phyloP scores from a whole-genome alignment of 2,888 invertebrate species.

The Lepidonotus clava region DNA sequence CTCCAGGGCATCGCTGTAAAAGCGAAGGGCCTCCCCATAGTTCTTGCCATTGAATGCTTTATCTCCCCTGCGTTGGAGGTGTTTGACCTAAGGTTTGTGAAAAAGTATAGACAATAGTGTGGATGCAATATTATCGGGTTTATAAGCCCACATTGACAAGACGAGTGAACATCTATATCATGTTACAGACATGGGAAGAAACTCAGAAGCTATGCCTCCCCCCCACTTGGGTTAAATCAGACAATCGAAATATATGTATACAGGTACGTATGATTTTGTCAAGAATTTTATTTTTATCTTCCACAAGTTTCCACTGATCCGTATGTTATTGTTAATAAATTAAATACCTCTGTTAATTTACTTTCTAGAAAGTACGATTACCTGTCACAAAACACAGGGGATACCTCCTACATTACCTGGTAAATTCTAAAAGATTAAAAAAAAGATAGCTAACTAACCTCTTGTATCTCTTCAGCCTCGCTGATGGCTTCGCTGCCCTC shows the following conservation, averaged over 20 bases:
- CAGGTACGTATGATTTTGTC: too few species aligned
- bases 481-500: constrained; percentile 61
- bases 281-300: too few species aligned
- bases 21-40: constrained; percentile 70
- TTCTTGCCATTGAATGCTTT: constrained; percentile 70
- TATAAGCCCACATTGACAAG: background rate
- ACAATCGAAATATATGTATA: too few species aligned
- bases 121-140: background rate
- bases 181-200: too few species aligned
- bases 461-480: constrained; percentile 61
- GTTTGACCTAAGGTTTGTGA: constrained; percentile 51
- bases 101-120: background rate
- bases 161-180: background rate
- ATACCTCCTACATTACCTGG: background rate
- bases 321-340: too few species aligned
- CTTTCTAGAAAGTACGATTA: too few species aligned
- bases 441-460: constrained; percentile 36
- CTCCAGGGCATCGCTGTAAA: constrained; percentile 76
- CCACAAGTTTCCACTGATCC: background rate
- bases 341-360: too few species aligned
- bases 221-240: too few species aligned
- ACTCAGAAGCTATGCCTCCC: too few species aligned
- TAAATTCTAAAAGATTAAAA: background rate
- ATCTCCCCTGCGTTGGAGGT: constrained; percentile 67
- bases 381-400: too few species aligned